These are phyloP conservation scores for Microhierax caerulescens DNA, from an alignment of 2,797 vertebrate species.

Conservation along the genomic window DNA sequence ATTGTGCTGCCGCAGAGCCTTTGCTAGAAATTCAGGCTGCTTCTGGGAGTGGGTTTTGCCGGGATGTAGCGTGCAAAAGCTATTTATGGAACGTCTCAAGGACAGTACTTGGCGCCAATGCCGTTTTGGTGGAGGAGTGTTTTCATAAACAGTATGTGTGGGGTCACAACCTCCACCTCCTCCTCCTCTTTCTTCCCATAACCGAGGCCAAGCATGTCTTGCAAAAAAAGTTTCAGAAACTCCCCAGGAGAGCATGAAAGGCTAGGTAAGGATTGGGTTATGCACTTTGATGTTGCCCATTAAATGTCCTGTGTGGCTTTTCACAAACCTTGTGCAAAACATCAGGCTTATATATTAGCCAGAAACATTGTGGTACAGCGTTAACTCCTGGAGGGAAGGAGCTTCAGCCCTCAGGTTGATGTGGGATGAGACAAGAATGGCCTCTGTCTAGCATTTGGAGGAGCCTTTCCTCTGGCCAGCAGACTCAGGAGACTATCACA, in stretches of 20 bases:
- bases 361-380: not conserved
- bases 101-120: not conserved
- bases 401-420: not conserved
- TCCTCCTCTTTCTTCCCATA: conserved; percentile 21
- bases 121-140: not conserved
- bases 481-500: fast-evolving
- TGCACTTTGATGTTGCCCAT: not conserved
- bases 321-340: not conserved
- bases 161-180: conserved; percentile 51
- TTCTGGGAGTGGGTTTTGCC: not conserved
- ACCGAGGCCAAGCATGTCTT: not conserved
- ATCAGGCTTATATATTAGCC: not conserved
- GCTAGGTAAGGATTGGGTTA: not conserved
- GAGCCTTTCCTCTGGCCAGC: not conserved
- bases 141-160: conserved; percentile 15
- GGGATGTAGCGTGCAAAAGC: not conserved
- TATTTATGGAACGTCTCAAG: not conserved
- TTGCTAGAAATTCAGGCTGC: not conserved
- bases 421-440: not conserved
- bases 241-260: not conserved
- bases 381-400: not conserved
- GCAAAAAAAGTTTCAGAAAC: not conserved
- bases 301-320: not conserved
- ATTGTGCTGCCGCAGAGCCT: not conserved
- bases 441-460: not conserved